phyloP scores from a whole-genome alignment of 1,140 invertebrate genomes.

The Drosophila kohkoa region DNA sequence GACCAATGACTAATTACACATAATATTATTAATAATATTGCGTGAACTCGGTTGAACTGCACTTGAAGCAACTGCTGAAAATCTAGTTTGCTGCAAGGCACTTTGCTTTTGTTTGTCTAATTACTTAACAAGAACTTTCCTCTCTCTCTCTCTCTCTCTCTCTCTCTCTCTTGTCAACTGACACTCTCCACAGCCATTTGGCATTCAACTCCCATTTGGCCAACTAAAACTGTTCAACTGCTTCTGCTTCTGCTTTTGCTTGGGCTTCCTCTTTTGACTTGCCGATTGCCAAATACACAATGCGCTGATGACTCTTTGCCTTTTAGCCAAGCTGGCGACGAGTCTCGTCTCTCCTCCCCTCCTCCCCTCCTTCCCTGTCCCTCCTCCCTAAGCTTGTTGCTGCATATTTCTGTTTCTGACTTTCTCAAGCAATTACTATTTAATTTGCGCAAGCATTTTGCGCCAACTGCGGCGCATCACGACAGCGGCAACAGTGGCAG shows the following conservation, averaged over 20 bases:
- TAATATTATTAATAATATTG: slow-evolving; percentile 53
- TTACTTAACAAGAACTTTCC: slow-evolving; percentile 11
- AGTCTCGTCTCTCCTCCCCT: not conserved
- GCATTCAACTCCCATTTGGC: not conserved
- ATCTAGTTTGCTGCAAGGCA: not conserved
- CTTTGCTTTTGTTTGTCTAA: slow-evolving; percentile 4
- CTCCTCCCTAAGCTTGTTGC: not conserved
- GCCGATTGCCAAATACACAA: slow-evolving; percentile 6
- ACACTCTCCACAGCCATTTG: not conserved
- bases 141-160: too few species aligned
- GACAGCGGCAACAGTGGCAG: slow-evolving; percentile 21
- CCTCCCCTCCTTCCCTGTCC: not conserved
- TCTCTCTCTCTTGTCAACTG: not conserved
- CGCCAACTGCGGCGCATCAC: slow-evolving; percentile 42
- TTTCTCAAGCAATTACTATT: slow-evolving; percentile 59
- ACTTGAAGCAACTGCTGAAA: not conserved
- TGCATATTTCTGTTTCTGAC: slow-evolving; percentile 42
- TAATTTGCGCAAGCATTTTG: slow-evolving; percentile 57
- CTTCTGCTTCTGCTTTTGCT: not conserved
- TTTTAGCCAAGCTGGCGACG: slow-evolving; percentile 3
- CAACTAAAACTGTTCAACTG: slow-evolving; percentile 18
- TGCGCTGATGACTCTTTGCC: slow-evolving; percentile 40
- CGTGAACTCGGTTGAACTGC: not conserved
- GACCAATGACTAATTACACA: slow-evolving; percentile 62
- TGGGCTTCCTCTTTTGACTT: not conserved